Evolutionary conservation across 1,140 invertebrate species (phyloP), one percentile per base, ranked within the genome.

Genomic region (Stratiolaelaps scimitus): DNA sequence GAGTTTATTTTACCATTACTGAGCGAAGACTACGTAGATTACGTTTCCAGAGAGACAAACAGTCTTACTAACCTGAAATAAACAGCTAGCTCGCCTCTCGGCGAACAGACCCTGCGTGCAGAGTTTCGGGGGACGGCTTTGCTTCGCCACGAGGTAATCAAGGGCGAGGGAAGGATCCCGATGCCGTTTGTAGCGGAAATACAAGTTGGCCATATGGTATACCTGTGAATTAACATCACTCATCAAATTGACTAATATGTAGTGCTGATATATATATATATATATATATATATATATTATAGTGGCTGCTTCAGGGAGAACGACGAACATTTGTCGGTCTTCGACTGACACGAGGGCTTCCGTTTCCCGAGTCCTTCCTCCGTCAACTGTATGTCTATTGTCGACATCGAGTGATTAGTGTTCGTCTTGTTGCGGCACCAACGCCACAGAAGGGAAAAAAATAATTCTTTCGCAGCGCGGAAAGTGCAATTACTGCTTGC

Each of bases 41-140:
- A 45, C 28, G 6, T 56, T 17, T 15, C 19, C 40, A 66, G 34
- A 43, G 45, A 78, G 77, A 81, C 76, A 86, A 84, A 78, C n/a
- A n/a, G n/a, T n/a, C n/a, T n/a, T n/a, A n/a, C n/a, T n/a, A 40
- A 40, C 34, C 34, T 92, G 90, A 72, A 94, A 96, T 71, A 95
- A 89, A 75, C 94, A 92, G 10, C 80, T 84, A 43, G 78, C 80
- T 76, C 86, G 93, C 65, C 87, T 80, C 65, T 92, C 89, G 60
- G 81, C 80, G 75, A 94, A 95, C 2, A 96, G 76, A 17, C 90
- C 90, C 69, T 81, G 81, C 69, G 88, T 80, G 56, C 44, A 65
- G 64, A 30, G 44, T 67, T 19, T 64, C 65, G 6, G 34, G 48
- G 17, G 45, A 2, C n/a, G 46, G 29, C 15, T 65, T 68, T 64